Conservation (phyloP, 2,113 vertebrate genomes). For the Loxodonta africana region DNA sequence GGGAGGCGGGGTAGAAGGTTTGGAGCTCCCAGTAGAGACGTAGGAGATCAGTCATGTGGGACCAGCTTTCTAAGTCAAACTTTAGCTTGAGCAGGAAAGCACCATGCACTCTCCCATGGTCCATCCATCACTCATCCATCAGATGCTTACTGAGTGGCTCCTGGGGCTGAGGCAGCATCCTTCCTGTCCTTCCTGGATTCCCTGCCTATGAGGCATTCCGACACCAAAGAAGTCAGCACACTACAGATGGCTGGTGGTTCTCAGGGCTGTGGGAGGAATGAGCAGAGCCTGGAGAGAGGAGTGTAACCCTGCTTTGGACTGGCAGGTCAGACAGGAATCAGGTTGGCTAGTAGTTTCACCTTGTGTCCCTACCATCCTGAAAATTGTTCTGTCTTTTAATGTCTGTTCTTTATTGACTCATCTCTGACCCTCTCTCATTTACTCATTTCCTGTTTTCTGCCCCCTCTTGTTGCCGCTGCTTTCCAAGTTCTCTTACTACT, state of each 20-base stretch:
- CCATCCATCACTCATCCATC: background rate
- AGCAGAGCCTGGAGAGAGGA: background rate
- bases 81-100: background rate
- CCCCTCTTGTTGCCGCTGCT: background rate
- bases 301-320: background rate
- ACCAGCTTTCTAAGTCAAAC: background rate
- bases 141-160: accelerated
- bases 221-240: too few relatives aligned
- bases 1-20: too few relatives aligned
- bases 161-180: background rate
- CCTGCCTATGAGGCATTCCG: background rate
- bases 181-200: background rate
- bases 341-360: background rate
- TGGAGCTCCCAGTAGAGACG: background rate
- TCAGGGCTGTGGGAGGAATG: background rate
- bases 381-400: background rate
- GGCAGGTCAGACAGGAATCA: background rate
- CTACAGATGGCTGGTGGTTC: background rate
- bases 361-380: background rate
- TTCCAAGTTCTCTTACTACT: background rate
- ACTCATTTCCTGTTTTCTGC: background rate
- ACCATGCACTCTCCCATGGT: accelerated
- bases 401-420: background rate
- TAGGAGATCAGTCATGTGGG: background rate
- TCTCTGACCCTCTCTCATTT: background rate